Conservation (phyloP, 2,888 invertebrate genomes). For the Xestobium rufovillosum region DNA sequence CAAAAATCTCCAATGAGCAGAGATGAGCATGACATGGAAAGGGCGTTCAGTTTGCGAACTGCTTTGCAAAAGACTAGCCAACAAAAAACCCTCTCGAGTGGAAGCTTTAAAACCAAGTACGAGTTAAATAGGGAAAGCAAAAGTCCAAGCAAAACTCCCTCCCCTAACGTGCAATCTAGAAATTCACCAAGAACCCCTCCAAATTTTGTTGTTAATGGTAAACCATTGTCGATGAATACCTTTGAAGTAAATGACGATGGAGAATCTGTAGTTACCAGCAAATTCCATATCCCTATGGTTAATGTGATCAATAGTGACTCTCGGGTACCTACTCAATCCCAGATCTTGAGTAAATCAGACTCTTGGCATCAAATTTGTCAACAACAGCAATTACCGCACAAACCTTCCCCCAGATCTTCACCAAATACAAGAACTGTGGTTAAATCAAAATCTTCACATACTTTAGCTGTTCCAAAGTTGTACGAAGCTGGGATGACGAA, state of each 20-base stretch:
- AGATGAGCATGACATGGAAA: constrained; percentile 49
- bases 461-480: constrained; percentile 66
- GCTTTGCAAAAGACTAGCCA: constrained; percentile 48
- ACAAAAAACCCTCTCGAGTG: constrained; percentile 27
- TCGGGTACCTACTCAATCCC: constrained; percentile 30
- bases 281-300: constrained; percentile 41
- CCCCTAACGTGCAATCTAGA: not conserved
- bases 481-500: constrained; percentile 69
- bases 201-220: constrained; percentile 23
- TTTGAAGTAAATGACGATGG: constrained; percentile 39
- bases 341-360: constrained; percentile 60
- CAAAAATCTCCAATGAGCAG: constrained; percentile 49
- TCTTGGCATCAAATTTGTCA: constrained; percentile 70
- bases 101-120: constrained; percentile 15
- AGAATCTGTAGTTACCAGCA: constrained; percentile 42
- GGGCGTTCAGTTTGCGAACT: constrained; percentile 47
- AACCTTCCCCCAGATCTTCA: constrained; percentile 41
- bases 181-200: constrained; percentile 41
- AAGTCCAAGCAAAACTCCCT: not conserved
- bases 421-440: constrained; percentile 42
- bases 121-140: too few relatives aligned
- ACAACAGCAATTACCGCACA: constrained; percentile 30
- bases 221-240: constrained; percentile 29
- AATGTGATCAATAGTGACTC: constrained; percentile 21
- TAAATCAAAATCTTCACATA: constrained; percentile 68